Evolutionary conservation across 2,888 invertebrate genomes (phyloP).

Genomic region (Melanotus villosus): DNA sequence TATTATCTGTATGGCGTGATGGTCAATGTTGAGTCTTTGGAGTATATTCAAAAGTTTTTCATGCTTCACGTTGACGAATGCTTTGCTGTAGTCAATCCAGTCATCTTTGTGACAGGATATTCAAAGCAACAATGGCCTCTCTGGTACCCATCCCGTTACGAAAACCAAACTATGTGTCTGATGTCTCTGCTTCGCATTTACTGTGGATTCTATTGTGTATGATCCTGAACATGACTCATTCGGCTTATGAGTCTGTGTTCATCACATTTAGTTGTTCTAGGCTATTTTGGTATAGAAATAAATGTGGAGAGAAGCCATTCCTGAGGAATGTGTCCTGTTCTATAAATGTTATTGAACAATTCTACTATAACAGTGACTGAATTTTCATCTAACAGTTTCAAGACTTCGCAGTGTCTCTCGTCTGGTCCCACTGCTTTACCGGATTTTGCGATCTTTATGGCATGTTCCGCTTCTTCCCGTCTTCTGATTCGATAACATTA

Average conservation of each 20-base stretch:
- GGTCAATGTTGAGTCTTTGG: too few species aligned
- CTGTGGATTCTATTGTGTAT: too few species aligned
- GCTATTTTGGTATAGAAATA: neutral
- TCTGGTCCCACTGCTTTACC: conserved; percentile 6
- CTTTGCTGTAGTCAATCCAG: too few species aligned
- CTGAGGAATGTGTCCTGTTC: neutral
- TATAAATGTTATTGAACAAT: conserved; percentile 4
- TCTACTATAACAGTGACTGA: conserved; percentile 9
- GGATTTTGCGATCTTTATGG: conserved; percentile 4
- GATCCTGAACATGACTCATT: neutral
- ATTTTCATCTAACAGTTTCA: neutral
- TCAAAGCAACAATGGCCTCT: too few species aligned
- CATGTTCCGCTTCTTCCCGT: neutral
- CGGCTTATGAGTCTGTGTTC: conserved; percentile 4
- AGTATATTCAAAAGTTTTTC: too few species aligned
- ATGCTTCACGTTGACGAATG: too few species aligned
- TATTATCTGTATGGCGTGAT: too few species aligned
- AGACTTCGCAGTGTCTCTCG: neutral
- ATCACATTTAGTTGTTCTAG: neutral
- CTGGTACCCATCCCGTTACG: too few species aligned
- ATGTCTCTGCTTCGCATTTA: too few species aligned
- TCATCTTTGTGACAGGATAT: too few species aligned
- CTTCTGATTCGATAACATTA: neutral
- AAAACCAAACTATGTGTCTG: too few species aligned
- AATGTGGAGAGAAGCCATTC: neutral